phyloP scores from a whole-genome alignment of 1,140 invertebrate species.

The Trachelipus rathkii region DNA sequence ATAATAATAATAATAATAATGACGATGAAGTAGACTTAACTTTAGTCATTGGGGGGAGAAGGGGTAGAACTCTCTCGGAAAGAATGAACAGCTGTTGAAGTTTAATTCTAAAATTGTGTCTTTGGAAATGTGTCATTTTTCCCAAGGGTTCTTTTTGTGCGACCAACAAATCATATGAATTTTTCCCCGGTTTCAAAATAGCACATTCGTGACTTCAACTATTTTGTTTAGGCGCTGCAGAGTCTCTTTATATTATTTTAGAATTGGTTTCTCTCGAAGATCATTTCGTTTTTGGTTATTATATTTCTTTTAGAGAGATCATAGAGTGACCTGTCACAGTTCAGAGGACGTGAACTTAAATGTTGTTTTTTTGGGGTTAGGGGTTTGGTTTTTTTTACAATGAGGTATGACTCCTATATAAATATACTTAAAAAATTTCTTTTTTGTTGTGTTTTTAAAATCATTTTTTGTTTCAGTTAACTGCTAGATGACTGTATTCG shows the following conservation, averaged over 20 bases:
- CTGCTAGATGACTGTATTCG: too few relatives aligned
- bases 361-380: not conserved
- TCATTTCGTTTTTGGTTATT: not conserved
- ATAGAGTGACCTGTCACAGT: not conserved
- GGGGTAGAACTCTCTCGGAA: too few relatives aligned
- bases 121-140: constrained; percentile 3
- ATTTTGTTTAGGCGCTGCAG: not conserved
- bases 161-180: not conserved
- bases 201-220: not conserved
- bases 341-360: not conserved
- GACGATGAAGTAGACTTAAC: too few relatives aligned
- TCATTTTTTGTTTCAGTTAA: too few relatives aligned
- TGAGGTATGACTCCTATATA: too few relatives aligned
- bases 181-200: not conserved
- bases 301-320: not conserved
- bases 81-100: too few relatives aligned
- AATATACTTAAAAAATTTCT: too few relatives aligned
- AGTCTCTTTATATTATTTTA: not conserved
- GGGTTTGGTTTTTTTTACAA: not conserved
- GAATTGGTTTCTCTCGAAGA: not conserved
- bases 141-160: not conserved
- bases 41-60: too few relatives aligned
- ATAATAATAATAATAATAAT: too few relatives aligned
- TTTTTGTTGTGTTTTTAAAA: too few relatives aligned
- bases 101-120: not conserved